These are phyloP conservation scores for Aricia artaxerxes DNA, from an alignment of 2,888 invertebrate species.

Conservation along the genomic window DNA sequence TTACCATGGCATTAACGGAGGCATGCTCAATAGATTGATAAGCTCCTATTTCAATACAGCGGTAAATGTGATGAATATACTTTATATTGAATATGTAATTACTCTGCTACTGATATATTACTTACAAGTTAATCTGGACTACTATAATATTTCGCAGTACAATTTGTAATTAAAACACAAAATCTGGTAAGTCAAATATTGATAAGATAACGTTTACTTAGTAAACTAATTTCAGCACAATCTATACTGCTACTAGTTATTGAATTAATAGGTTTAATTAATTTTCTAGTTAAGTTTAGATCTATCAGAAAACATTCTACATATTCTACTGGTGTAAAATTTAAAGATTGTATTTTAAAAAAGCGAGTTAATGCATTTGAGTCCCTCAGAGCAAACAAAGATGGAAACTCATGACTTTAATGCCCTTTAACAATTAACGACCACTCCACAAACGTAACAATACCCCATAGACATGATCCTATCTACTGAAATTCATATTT, in stretches of 20 bases:
- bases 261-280: neutral
- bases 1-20: slow-evolving; percentile 16
- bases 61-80: neutral
- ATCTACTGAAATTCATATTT: slow-evolving; percentile 22
- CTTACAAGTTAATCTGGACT: neutral
- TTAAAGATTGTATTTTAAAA: too few relatives aligned
- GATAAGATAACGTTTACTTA: neutral
- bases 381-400: neutral
- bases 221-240: neutral
- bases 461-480: slow-evolving; percentile 1
- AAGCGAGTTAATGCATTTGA: too few relatives aligned
- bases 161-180: neutral
- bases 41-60: slow-evolving; percentile 3
- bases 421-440: neutral
- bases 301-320: neutral
- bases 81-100: neutral
- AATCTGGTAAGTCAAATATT: neutral
- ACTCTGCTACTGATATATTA: neutral
- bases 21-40: slow-evolving; percentile 20
- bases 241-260: neutral
- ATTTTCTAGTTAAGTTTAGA: neutral
- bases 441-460: neutral
- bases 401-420: neutral
- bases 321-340: too few relatives aligned
- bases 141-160: neutral